These are phyloP conservation scores for Sarcophaga bullata DNA, from an alignment of 1,140 invertebrate species.

Conservation along the genomic window DNA sequence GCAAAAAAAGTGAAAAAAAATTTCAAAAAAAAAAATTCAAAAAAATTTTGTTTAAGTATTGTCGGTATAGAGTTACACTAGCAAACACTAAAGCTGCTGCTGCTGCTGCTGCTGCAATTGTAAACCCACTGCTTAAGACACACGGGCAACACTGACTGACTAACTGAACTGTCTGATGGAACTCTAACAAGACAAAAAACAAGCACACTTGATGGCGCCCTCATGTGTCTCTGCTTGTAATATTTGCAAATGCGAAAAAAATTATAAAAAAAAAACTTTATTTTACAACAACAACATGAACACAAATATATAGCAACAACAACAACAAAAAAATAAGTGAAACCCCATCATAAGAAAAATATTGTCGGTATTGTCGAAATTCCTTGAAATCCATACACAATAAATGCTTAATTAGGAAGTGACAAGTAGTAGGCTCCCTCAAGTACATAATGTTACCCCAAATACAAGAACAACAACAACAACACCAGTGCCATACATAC, in stretches of 20 bases:
- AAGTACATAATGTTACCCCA: not conserved
- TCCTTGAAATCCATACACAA: not conserved
- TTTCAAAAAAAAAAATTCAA: not conserved
- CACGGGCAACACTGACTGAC: not conserved
- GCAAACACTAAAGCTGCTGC: not conserved
- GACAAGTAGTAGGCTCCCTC: constrained; percentile 29
- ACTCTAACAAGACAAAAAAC: not conserved
- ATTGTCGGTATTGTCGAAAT: constrained; percentile 24
- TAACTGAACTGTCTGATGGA: no score
- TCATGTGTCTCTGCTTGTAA: constrained; percentile 2
- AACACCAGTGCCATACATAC: not conserved
- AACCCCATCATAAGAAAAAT: not conserved
- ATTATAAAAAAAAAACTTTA: not conserved
- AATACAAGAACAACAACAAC: no score
- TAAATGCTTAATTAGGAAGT: constrained; percentile 34
- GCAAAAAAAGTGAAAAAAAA: no score
- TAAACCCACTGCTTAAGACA: not conserved
- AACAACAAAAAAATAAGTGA: not conserved
- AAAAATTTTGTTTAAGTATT: not conserved
- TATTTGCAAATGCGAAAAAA: not conserved
- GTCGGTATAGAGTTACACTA: not conserved
- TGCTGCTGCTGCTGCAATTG: not conserved
- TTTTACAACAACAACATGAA: not conserved
- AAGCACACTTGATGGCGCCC: constrained; percentile 29
- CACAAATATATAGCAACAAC: not conserved